Evolutionary conservation across 2,888 invertebrate genomes (phyloP).

Genomic region (Cerceris ruficornis): DNA sequence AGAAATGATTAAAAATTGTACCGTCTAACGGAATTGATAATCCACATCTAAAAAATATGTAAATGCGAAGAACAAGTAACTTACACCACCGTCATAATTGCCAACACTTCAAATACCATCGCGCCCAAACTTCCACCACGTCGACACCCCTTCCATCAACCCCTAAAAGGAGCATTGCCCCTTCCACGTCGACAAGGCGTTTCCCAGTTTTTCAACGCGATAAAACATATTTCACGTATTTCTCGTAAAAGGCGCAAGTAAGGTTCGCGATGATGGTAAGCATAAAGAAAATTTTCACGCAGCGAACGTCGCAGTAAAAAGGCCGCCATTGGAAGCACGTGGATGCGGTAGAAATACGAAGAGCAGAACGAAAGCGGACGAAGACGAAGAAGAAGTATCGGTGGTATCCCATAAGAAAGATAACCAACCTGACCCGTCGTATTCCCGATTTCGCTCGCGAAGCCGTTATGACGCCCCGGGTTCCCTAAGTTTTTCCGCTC

Average conservation of each 20-base stretch:
- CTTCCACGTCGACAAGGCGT: too few species aligned
- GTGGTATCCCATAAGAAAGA: not conserved
- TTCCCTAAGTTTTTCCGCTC: constrained; percentile 4
- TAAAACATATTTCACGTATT: constrained; percentile 31
- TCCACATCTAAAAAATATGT: too few species aligned
- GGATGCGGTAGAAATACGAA: not conserved
- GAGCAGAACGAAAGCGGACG: not conserved
- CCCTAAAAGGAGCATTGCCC: too few species aligned
- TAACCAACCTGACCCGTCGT: constrained; percentile 5
- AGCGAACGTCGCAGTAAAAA: not conserved
- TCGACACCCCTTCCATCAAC: too few species aligned
- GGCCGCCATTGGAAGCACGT: not conserved
- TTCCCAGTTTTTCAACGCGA: not conserved
- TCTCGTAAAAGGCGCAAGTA: constrained; percentile 4
- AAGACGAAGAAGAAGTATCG: not conserved
- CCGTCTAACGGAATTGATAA: too few species aligned
- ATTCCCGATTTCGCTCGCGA: constrained; percentile 54
- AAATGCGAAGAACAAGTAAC: too few species aligned
- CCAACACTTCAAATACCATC: too few species aligned
- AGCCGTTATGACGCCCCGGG: constrained; percentile 60
- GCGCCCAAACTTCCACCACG: too few species aligned
- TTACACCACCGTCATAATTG: too few species aligned
- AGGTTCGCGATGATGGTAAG: constrained; percentile 11
- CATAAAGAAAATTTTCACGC: not conserved
- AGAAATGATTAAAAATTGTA: too few species aligned